These are phyloP conservation scores for Perca flavescens DNA, from an alignment of 2,113 vertebrate species.

Conservation along the genomic window DNA sequence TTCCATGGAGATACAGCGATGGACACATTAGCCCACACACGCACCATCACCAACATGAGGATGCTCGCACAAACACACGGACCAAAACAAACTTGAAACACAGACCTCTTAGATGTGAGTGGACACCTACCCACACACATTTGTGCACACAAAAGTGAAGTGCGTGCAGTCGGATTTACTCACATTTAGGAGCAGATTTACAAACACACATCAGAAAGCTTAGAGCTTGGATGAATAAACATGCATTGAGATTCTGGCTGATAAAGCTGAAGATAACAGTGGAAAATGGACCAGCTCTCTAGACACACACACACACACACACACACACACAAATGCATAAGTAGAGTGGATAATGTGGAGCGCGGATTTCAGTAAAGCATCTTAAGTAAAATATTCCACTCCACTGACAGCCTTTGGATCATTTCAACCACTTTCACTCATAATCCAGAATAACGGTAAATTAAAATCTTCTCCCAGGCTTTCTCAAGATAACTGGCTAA, in stretches of 20 bases:
- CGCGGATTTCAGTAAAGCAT: background rate
- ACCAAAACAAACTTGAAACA: constrained; percentile 17
- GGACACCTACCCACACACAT: constrained; percentile 16
- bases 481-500: too few species aligned
- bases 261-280: constrained; percentile 23
- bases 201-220: constrained; percentile 29
- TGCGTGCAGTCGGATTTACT: constrained; percentile 22
- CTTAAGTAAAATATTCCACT: constrained; percentile 11
- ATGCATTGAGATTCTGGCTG: constrained; percentile 2
- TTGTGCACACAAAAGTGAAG: background rate
- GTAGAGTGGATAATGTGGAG: constrained; percentile 7
- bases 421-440: background rate
- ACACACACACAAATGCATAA: background rate
- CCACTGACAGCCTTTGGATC: background rate
- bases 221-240: constrained; percentile 13
- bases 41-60: constrained; percentile 5
- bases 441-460: background rate
- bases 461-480: too few species aligned
- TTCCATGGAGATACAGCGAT: constrained; percentile 43
- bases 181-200: constrained; percentile 8
- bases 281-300: constrained; percentile 36
- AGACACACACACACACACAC: background rate
- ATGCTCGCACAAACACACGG: constrained; percentile 26
- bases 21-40: constrained; percentile 47
- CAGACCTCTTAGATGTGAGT: constrained; percentile 25